Evolutionary conservation across 1,140 invertebrate genomes (phyloP).

Genomic region (Drosophila jambulina): DNA sequence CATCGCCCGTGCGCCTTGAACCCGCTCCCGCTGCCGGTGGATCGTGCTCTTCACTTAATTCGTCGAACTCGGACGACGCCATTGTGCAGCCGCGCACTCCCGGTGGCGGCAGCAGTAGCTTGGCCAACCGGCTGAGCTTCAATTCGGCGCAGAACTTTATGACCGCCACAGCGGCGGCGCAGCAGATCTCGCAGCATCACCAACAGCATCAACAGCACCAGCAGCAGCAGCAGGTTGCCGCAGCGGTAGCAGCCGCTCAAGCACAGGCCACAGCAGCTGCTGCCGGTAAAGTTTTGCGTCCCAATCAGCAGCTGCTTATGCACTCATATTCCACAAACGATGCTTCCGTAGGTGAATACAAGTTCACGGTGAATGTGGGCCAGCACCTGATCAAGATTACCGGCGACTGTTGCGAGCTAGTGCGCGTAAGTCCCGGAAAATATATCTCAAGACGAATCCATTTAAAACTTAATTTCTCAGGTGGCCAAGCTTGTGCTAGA

Average conservation of each 20-base stretch:
- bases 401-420: slow-evolving; percentile 92
- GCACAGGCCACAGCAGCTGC: slow-evolving; percentile 75
- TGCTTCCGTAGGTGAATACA: slow-evolving; percentile 93
- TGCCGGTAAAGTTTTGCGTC: slow-evolving; percentile 86
- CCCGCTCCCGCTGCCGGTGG: slow-evolving; percentile 84
- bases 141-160: slow-evolving; percentile 84
- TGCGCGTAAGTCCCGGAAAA: slow-evolving; percentile 88
- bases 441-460: no score
- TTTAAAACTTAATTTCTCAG: slow-evolving; percentile 85
- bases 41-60: slow-evolving; percentile 90
- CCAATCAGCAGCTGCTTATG: slow-evolving; percentile 87
- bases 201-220: slow-evolving; percentile 64
- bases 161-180: slow-evolving; percentile 82
- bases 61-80: slow-evolving; percentile 91
- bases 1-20: slow-evolving; percentile 92
- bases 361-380: slow-evolving; percentile 93
- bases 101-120: slow-evolving; percentile 55
- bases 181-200: slow-evolving; percentile 70
- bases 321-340: slow-evolving; percentile 94
- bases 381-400: slow-evolving; percentile 93
- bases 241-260: slow-evolving; percentile 73
- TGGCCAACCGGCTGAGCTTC: slow-evolving; percentile 84
- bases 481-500: slow-evolving; percentile 94
- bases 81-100: slow-evolving; percentile 76
- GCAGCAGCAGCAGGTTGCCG: slow-evolving; percentile 64